A percentile compares a stretch with the other conserved stretches of the same genome.
Evolutionary conservation across 2,888 invertebrate genomes (phyloP).

Genomic region (Disparrhopalites patrizii): DNA sequence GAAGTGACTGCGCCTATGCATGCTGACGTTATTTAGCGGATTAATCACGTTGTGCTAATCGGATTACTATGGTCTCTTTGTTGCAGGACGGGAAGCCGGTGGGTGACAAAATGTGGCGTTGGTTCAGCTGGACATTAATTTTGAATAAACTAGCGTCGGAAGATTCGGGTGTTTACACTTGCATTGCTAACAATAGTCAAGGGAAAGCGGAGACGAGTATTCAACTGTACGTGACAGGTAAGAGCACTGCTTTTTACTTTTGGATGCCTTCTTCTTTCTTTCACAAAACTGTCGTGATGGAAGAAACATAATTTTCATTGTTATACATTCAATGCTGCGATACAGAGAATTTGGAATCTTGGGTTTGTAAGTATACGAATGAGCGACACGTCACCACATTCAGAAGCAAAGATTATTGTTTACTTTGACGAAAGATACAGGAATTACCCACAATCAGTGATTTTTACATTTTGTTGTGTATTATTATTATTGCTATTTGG

Average conservation of each 20-base stretch:
- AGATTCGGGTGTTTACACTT: conserved; percentile 44
- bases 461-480: too few relatives aligned
- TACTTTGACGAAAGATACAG: neutral
- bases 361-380: too few relatives aligned
- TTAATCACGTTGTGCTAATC: conserved; percentile 13
- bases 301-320: too few relatives aligned
- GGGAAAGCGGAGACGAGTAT: conserved; percentile 42
- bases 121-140: conserved; percentile 45
- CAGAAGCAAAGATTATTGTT: neutral
- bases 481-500: too few relatives aligned
- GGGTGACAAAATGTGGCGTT: conserved; percentile 44
- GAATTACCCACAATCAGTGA: too few relatives aligned
- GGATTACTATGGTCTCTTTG: conserved; percentile 22
- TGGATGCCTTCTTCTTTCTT: neutral
- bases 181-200: conserved; percentile 38
- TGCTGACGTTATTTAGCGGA: conserved; percentile 6
- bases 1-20: neutral
- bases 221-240: conserved; percentile 46
- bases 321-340: neutral
- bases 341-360: too few relatives aligned
- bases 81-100: conserved; percentile 45
- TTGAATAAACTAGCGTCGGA: conserved; percentile 42
- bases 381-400: too few relatives aligned
- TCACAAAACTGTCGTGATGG: neutral
- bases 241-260: too few relatives aligned